A percentile compares a stretch with the other conserved stretches of the same genome.
Conservation (phyloP, 64 coral and sea anemone genomes). For the Platygyra sinensis region DNA sequence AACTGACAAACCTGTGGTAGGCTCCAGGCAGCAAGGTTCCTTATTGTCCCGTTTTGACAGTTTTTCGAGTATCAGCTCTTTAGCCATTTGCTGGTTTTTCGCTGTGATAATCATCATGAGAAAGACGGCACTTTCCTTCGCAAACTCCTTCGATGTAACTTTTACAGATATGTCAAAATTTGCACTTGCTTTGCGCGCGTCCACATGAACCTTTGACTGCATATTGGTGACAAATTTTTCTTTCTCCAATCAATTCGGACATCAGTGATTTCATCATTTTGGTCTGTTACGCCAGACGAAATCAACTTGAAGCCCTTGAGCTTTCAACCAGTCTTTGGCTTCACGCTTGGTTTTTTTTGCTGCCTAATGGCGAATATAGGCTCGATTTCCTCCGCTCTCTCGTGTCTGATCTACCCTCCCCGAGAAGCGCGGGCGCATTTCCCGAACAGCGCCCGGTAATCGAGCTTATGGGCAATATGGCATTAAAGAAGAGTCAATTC, state of each 20-base stretch:
- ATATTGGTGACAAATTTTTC: constrained; percentile 43
- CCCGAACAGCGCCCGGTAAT: too few relatives aligned
- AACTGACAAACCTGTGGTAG: constrained; percentile 49
- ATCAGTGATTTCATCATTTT: neutral
- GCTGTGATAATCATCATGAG: constrained; percentile 37
- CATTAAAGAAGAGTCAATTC: constrained; percentile 30
- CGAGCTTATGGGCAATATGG: neutral
- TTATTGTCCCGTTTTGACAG: neutral
- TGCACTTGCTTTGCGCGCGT: neutral
- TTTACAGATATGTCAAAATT: constrained; percentile 63
- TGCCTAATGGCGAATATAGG: constrained; percentile 18
- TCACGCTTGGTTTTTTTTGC: neutral
- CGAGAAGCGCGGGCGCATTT: too few relatives aligned
- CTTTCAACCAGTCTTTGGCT: constrained; percentile 30
- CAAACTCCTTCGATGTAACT: constrained; percentile 40
- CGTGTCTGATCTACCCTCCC: too few relatives aligned
- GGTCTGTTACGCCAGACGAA: constrained; percentile 7
- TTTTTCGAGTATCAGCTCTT: constrained; percentile 15
- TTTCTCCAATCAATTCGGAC: constrained; percentile 28
- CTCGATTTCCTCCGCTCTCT: too few relatives aligned
- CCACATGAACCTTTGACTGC: constrained; percentile 7
- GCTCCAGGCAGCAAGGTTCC: constrained; percentile 24
- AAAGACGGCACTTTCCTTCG: constrained; percentile 4
- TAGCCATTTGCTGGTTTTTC: constrained; percentile 24
- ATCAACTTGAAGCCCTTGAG: neutral